phyloP scores from a whole-genome alignment of 2,113 vertebrate species.

The Zosterops lateralis region DNA sequence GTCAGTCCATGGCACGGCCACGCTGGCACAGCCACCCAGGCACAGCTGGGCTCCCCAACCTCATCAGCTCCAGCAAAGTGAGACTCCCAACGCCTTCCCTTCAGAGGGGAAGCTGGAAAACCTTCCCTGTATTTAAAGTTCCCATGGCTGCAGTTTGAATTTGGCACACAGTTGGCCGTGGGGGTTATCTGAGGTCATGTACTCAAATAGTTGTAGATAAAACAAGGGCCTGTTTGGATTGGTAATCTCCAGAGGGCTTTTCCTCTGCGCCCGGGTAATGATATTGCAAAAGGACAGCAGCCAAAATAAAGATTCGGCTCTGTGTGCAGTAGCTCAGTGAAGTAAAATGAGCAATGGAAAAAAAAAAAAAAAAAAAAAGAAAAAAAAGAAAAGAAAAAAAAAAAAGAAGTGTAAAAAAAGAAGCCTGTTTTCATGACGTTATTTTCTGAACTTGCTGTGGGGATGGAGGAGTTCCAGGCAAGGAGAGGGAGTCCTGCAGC shows the following conservation, averaged over 20 bases:
- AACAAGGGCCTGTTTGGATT: slow-evolving; percentile 66
- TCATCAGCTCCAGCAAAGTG: accelerated
- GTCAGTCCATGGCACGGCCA: background rate
- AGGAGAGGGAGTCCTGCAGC: slow-evolving; percentile 7
- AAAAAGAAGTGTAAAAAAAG: background rate
- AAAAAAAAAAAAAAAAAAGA: background rate
- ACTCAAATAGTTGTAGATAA: slow-evolving; percentile 64
- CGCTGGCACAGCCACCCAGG: background rate
- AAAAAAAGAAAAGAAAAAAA: accelerated
- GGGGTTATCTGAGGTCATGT: slow-evolving; percentile 67
- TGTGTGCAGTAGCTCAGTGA: slow-evolving; percentile 36
- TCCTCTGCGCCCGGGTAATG: slow-evolving; percentile 14
- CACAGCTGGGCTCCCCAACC: accelerated
- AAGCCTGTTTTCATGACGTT: slow-evolving; percentile 5
- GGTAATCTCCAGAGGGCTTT: slow-evolving; percentile 66
- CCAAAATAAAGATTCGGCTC: slow-evolving; percentile 52
- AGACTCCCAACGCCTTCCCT: background rate
- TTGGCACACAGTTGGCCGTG: background rate
- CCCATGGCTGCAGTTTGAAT: slow-evolving; percentile 58
- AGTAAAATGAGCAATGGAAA: slow-evolving; percentile 37
- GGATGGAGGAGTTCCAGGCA: slow-evolving; percentile 1
- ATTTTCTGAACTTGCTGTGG: slow-evolving; percentile 36
- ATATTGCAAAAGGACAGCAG: slow-evolving; percentile 21
- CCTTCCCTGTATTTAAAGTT: slow-evolving; percentile 46
- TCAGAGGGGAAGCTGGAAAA: background rate